A percentile compares a stretch with the other conserved stretches of the same genome.
phyloP scores from a whole-genome alignment of 2,888 invertebrate species.

The Eupithecia dodoneata region DNA sequence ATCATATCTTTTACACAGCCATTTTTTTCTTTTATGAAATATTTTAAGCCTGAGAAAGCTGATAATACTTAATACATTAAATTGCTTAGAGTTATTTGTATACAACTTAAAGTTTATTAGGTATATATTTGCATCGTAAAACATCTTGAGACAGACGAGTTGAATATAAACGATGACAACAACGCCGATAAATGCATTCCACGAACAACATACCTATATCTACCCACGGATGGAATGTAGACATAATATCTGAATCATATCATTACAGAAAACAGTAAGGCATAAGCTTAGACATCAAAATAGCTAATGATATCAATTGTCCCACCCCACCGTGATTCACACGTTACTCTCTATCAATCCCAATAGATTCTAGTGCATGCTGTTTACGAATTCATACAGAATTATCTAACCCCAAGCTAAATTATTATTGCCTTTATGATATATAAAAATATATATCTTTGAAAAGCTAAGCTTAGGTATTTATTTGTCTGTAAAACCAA shows the following conservation, averaged over 20 bases:
- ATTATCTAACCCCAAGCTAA: too few relatives aligned
- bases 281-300: neutral
- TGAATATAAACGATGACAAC: constrained; percentile 3
- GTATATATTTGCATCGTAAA: neutral
- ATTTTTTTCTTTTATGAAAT: too few relatives aligned
- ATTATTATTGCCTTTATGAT: too few relatives aligned
- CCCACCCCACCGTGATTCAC: neutral
- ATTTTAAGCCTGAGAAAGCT: too few relatives aligned
- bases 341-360: neutral
- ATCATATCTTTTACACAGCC: neutral
- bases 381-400: too few relatives aligned
- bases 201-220: neutral
- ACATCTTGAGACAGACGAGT: neutral
- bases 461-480: too few relatives aligned
- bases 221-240: neutral
- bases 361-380: neutral
- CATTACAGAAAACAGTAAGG: neutral
- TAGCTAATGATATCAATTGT: neutral
- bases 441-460: too few relatives aligned
- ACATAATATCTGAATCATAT: constrained; percentile 8
- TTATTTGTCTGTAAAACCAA: too few relatives aligned
- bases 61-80: too few relatives aligned
- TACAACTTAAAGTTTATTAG: neutral
- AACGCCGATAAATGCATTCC: constrained; percentile 4
- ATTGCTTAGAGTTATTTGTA: too few relatives aligned